These are phyloP conservation scores for Antheraea yamamai DNA, from an alignment of 2,888 invertebrate genomes.

Conservation along the genomic window DNA sequence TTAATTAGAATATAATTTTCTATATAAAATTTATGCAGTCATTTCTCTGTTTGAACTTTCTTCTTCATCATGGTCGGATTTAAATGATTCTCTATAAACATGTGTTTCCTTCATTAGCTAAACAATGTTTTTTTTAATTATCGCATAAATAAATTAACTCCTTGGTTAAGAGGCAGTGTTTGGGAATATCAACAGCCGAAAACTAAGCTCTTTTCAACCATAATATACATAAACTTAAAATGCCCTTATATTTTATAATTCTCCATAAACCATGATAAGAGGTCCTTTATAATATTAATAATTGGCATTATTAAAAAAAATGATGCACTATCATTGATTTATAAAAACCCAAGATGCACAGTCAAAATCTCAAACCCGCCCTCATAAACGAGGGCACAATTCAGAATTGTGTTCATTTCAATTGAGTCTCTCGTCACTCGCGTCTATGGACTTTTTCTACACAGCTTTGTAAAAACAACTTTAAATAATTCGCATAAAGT, in stretches of 20 bases:
- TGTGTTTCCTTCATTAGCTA: constrained; percentile 3
- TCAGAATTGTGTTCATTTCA: too few species aligned
- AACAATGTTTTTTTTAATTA: neutral
- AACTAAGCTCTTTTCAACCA: neutral
- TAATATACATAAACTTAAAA: neutral
- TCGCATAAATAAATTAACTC: constrained; percentile 5
- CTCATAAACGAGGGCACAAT: too few species aligned
- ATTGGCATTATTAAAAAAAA: neutral
- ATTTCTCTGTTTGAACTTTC: neutral
- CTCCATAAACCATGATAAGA: neutral
- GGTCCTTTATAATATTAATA: neutral
- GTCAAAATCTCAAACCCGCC: too few species aligned
- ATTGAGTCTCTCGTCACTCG: too few species aligned
- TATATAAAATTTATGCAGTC: neutral
- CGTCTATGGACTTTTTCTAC: too few species aligned
- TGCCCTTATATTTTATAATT: neutral
- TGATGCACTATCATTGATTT: too few species aligned
- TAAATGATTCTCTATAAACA: neutral
- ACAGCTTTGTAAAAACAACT: too few species aligned
- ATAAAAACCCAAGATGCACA: too few species aligned
- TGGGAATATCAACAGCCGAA: neutral
- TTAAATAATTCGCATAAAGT: too few species aligned
- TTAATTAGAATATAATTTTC: too few species aligned
- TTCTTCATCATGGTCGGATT: neutral
- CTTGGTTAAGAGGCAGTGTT: neutral